Evolutionary conservation across 2,888 invertebrate genomes (phyloP).

Genomic region (Bursaphelenchus okinawaensis): DNA sequence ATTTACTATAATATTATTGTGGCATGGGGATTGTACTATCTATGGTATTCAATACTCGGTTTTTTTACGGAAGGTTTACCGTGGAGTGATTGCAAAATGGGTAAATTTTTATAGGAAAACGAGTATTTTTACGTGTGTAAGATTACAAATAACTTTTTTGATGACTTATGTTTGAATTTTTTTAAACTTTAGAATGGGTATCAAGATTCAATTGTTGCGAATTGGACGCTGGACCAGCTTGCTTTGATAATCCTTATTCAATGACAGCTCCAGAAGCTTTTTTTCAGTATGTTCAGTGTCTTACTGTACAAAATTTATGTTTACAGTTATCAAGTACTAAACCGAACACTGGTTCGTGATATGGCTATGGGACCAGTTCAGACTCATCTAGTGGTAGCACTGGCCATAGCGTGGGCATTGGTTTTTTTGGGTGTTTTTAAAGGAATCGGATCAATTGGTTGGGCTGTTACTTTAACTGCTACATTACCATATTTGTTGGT

Average conservation of each 20-base stretch:
- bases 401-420: slow-evolving; percentile 75
- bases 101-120: no score
- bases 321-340: slow-evolving; percentile 45
- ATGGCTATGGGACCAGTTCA: slow-evolving; percentile 27
- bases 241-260: slow-evolving; percentile 35
- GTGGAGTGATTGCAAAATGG: slow-evolving; percentile 41
- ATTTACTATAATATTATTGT: slow-evolving; percentile 52
- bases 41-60: slow-evolving; percentile 47
- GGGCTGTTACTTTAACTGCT: slow-evolving; percentile 49
- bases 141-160: no score
- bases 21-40: slow-evolving; percentile 52
- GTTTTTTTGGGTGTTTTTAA: slow-evolving; percentile 94
- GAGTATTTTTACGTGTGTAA: no score
- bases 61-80: slow-evolving; percentile 31
- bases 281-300: slow-evolving; percentile 44
- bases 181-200: slow-evolving; percentile 38
- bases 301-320: no score
- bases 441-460: slow-evolving; percentile 60
- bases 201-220: slow-evolving; percentile 45
- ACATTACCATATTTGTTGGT: slow-evolving; percentile 52
- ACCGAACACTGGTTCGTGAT: slow-evolving; percentile 29
- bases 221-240: slow-evolving; percentile 31
- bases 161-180: no score
- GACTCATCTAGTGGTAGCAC: slow-evolving; percentile 62
- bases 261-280: slow-evolving; percentile 52